Evolutionary conservation across 2,888 invertebrate genomes (phyloP), one percentile per base, ranked within the genome.

Genomic region (Synanthedon andrenaeformis): DNA sequence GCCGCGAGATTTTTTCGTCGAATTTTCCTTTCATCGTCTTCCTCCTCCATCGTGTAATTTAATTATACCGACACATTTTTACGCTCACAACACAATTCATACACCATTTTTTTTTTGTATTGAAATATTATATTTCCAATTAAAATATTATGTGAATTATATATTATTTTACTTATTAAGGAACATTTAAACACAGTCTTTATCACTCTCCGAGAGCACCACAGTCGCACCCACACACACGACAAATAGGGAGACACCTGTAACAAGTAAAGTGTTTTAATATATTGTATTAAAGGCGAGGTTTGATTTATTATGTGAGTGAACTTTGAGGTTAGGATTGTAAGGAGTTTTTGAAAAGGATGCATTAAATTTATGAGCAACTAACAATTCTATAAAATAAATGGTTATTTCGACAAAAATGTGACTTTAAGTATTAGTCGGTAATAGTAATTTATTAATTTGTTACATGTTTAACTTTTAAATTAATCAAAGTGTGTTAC

Each of bases 121-220:
- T 77, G 70, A 57, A 74, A 78, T 70, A 73, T 41, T 70, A 73
- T 74, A 71, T 72, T 71, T 69, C 69, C 68, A 67, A 74, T 78
- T 78, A 75, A 66, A 67, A 54, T 66, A 71, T 71, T 72, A 77
- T 72, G 82, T 77, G 77, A 72, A 76, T 19, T 19, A 67, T 55
- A 35, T 35, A 35, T 35, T 10, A 35, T 35, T 35, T 35, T 35
- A 35, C 35, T 35, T 35, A 56, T 54, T 79, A 82, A 79, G 82
- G 82, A 85, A 83, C 86, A 86, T 85, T 83, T 35, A 78, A 77
- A 76, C 84, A 86, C 84, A 85, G 86, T 87, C 85, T 87, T 86
- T 83, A 82, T 83, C 84, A 85, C 86, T 80, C 77, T 81, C 79
- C 77, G 73, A 70, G 67, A 77, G 70, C 80, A 81, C 81, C 79